These are phyloP conservation scores for Plumapathes pennacea DNA, from an alignment of 92 coral and sea anemone genomes.

Conservation along the genomic window DNA sequence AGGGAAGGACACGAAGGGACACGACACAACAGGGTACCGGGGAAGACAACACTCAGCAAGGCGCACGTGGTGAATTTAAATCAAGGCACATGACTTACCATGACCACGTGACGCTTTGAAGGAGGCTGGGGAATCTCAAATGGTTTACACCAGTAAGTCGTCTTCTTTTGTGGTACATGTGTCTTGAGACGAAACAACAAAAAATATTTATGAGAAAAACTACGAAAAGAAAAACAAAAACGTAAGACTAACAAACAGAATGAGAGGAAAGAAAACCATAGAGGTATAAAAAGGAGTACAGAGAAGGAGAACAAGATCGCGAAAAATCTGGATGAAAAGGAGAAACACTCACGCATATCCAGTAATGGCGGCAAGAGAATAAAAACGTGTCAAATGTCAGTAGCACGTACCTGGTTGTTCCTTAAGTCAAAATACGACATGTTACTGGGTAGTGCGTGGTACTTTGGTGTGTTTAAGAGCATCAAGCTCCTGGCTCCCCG, in stretches of 20 bases:
- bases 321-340: too few relatives aligned
- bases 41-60: too few relatives aligned
- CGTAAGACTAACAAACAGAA: too few relatives aligned
- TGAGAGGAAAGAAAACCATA: too few relatives aligned
- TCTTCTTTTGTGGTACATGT: not conserved
- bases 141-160: conserved; percentile 30
- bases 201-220: too few relatives aligned
- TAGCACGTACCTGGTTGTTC: conserved; percentile 5
- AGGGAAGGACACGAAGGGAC: too few relatives aligned
- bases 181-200: not conserved
- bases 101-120: conserved; percentile 21
- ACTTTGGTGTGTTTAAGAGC: conserved; percentile 31
- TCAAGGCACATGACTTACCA: conserved; percentile 3
- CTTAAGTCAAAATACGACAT: conserved; percentile 22
- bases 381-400: not conserved
- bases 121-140: conserved; percentile 8
- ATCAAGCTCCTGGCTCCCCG: conserved; percentile 41
- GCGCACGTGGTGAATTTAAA: too few relatives aligned
- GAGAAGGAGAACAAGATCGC: too few relatives aligned
- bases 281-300: too few relatives aligned
- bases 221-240: too few relatives aligned
- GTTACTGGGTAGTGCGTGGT: conserved; percentile 36
- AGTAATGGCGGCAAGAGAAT: conserved; percentile 3
- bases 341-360: not conserved
- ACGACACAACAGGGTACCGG: too few relatives aligned